Base-by-base conservation (phyloP, 2,113 vertebrate species). In the Gymnorhina tibicen region DNA sequence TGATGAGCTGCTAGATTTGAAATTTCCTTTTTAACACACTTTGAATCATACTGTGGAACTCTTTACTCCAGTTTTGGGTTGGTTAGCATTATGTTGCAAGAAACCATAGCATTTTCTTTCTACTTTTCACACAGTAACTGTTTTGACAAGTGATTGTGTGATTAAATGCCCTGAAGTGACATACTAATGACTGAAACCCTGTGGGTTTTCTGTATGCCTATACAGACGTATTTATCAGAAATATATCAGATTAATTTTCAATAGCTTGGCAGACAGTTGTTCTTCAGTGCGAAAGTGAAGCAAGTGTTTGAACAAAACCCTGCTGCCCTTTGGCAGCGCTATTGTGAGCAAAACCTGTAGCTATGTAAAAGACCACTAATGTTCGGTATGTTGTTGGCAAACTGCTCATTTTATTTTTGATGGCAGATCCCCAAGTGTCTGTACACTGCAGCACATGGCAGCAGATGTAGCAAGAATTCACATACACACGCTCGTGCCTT, bases 361-460 rank as follows among this genome's bases (percentile, higher is more conserved):
- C 58, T 91, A 53, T 67, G 64, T 86, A 58, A 59, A 84, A 91
- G 78, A 85, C 53, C 84, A 52, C 90, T 97, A 55, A 92, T 76
- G 96, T 97, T 96, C 50, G 68, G 90, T 90, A 83, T 91, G 82
- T 50, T 95, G 73, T 64, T 95, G 97, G 94, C 94, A 94, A 79
- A 69, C 37, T 78, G 56, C 50, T 85, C 50, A 2, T 91, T 94
- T 94, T 91, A 70, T 95, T 94, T 93, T 87, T 49, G 74, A 91
- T 94, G 92, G 94, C 95, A 92, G 47, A 83, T 85, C 62, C 85
- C 84, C 81, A 95, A 84, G 37, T 50, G 55, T 91, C 77, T 83
- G 70, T 30, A 13, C 37, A 28, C 82, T 92, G 70, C 75, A 83
- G 81, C 77, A 46, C 64, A 52, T 13, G 23, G 75, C 87, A 49